phyloP scores from a whole-genome alignment of 2,797 vertebrate genomes.

The Hippopotamyrus pictus region DNA sequence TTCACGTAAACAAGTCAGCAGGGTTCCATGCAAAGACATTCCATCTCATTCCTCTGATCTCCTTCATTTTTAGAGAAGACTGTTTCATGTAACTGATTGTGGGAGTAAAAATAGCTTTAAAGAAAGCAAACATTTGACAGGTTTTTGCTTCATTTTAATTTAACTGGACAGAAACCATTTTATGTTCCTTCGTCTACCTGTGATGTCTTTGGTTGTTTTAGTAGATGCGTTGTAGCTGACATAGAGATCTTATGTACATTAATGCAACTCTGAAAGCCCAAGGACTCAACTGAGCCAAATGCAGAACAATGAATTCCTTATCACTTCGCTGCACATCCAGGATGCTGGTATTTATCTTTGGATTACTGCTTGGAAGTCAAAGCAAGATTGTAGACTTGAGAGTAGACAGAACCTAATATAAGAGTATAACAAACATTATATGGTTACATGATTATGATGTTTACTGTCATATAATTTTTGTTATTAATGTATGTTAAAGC shows the following conservation, averaged over 20 bases:
- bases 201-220: background rate
- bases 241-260: background rate
- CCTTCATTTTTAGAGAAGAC: background rate
- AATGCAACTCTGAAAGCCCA: background rate
- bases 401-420: too few species aligned
- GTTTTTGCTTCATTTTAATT: background rate
- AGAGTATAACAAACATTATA: background rate
- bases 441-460: background rate
- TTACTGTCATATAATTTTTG: background rate
- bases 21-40: background rate
- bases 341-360: background rate
- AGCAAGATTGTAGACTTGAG: background rate
- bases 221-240: background rate
- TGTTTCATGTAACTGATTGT: slow-evolving; percentile 63
- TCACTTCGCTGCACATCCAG: background rate
- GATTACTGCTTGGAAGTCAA: background rate
- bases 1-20: background rate
- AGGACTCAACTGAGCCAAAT: background rate
- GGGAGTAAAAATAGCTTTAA: slow-evolving; percentile 52
- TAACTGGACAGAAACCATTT: background rate
- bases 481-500: background rate
- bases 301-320: background rate
- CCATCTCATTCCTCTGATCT: background rate
- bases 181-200: background rate
- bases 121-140: slow-evolving; percentile 41